A percentile compares a stretch with the other conserved stretches of the same genome.
Evolutionary conservation across 2,888 invertebrate genomes (phyloP).

Genomic region (Netelia virgata): DNA sequence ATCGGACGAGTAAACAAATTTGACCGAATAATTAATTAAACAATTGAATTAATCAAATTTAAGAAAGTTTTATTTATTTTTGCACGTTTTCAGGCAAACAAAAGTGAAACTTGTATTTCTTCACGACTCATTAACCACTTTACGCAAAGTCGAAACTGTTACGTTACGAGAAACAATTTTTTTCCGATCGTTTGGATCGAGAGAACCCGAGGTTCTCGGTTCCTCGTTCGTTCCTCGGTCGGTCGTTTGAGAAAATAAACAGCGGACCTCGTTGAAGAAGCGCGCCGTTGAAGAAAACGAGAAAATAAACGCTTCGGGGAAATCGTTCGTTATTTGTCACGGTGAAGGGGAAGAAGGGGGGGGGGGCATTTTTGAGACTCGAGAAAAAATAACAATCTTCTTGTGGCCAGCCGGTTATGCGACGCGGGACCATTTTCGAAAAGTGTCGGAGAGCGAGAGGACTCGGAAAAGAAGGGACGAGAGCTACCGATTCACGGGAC

Average conservation of each 20-base stretch:
- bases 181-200: not conserved
- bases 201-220: not conserved
- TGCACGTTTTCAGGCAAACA: not conserved
- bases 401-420: not conserved
- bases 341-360: not conserved
- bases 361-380: constrained; percentile 36
- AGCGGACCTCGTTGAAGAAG: not conserved
- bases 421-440: not conserved
- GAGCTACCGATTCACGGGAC: constrained; percentile 40
- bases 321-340: constrained; percentile 40
- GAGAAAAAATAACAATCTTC: constrained; percentile 51
- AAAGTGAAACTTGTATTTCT: not conserved
- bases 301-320: constrained; percentile 50
- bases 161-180: not conserved
- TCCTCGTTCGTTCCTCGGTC: constrained; percentile 2
- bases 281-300: constrained; percentile 19
- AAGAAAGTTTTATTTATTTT: too few relatives aligned
- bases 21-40: not conserved
- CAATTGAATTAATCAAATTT: too few relatives aligned
- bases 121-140: too few relatives aligned
- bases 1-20: not conserved
- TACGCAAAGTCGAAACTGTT: not conserved
- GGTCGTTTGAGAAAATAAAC: constrained; percentile 55
- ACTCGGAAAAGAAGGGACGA: not conserved
- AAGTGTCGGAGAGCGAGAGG: not conserved